Base-by-base conservation (phyloP, 1,140 invertebrate species). In the Bombus vancouverensis region DNA sequence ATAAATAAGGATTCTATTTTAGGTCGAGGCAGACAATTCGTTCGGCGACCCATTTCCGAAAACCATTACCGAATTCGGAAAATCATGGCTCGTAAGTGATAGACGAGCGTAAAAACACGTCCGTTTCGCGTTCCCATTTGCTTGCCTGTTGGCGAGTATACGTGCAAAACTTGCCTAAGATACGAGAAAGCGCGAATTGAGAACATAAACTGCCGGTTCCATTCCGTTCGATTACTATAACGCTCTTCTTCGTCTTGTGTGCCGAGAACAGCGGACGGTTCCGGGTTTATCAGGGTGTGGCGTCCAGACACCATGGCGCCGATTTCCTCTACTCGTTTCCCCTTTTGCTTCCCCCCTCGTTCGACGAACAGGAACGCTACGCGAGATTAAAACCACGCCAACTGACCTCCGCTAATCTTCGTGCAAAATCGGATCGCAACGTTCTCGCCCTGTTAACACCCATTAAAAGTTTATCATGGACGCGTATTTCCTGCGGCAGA, bases 221-320 rank as follows among this genome's bases (percentile, higher is more conserved):
- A 86, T 86, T 86, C 44, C 80, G 74, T 81, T 81, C 74, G 77
- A 71, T 77, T 57, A 75, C 73, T 66, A 62, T 81, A 75, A 81
- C 68, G 59, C 71, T 53, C 57, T 73, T 65, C 70, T 74, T 59
- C 15, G 28, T 62, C 39, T 22, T 37, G 66, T 84, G n/a, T 28
- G n/a, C 8, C 62, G 22, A 13, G n/a, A 9, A n/a, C 76, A 47
- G 53, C 25, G n/a, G 62, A 28, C 39, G 47, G 34, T 74, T 37
- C 57, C 34, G 77, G 82, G 65, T 15, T 75, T 53, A 76, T 62
- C 81, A 80, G 90, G 89, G 90, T 91, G 91, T 91, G 91, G 89
- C 89, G 86, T 92, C 90, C 86, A 89, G 91, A 91, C 91, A 87
- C 88, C 82, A 81, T 87, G 91, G 90, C 90, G 91, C 90, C 91